A percentile compares a stretch with the other conserved stretches of the same genome.
Conservation (phyloP, 2,888 invertebrate genomes). For the Mimachlamys varia region DNA sequence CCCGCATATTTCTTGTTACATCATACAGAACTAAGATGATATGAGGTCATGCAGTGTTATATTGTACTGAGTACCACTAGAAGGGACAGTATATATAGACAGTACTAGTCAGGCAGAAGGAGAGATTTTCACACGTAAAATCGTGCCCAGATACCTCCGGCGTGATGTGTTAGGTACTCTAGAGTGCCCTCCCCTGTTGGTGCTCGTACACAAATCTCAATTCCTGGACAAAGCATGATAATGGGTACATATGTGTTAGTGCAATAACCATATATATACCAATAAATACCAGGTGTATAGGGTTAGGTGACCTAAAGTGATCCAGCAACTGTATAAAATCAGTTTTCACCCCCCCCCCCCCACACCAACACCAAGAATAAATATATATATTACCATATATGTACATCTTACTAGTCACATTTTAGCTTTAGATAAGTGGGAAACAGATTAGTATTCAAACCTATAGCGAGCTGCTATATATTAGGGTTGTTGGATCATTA, state of each 20-base stretch:
- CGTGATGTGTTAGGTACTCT: conserved; percentile 13
- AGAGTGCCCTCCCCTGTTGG: conserved; percentile 61
- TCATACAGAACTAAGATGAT: neutral
- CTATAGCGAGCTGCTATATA: too few relatives aligned
- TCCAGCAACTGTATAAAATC: neutral
- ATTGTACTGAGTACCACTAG: neutral
- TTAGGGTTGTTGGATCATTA: too few relatives aligned
- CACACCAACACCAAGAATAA: too few relatives aligned
- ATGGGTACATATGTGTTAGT: conserved; percentile 36
- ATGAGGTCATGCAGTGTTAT: neutral
- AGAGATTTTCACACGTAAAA: conserved; percentile 14
- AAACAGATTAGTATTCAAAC: too few relatives aligned
- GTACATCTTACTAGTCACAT: too few relatives aligned
- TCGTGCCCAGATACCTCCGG: conserved; percentile 22
- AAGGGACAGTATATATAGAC: neutral
- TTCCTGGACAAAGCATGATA: conserved; percentile 47
- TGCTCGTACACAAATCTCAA: conserved; percentile 62
- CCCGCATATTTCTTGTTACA: neutral
- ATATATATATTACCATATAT: too few relatives aligned
- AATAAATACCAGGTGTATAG: neutral
- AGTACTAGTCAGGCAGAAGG: neutral
- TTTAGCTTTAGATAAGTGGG: too few relatives aligned
- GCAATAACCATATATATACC: neutral
- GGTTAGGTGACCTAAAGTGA: neutral
- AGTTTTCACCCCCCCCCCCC: neutral